phyloP scores from a whole-genome alignment of 1,140 invertebrate species.

The Panagrolaimus sp. region DNA sequence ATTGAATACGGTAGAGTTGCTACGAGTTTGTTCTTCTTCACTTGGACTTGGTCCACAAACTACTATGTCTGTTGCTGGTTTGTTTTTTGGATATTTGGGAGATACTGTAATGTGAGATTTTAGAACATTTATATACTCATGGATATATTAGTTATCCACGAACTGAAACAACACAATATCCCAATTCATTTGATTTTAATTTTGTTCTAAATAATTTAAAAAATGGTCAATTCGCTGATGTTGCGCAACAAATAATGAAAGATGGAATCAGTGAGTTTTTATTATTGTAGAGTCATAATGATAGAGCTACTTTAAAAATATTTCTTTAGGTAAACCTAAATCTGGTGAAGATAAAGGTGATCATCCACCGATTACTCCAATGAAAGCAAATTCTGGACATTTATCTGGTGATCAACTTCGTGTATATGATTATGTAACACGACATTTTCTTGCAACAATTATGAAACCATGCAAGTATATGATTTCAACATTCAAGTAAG shows the following conservation, averaged over 20 bases:
- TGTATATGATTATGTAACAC: constrained; percentile 90
- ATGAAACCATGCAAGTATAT: constrained; percentile 57
- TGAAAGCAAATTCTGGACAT: constrained; percentile 69
- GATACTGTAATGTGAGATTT: constrained; percentile 68
- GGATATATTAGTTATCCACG: constrained; percentile 77
- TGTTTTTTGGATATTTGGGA: constrained; percentile 72
- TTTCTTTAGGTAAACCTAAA: too few relatives aligned
- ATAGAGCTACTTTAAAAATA: too few relatives aligned
- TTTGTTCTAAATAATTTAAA: constrained; percentile 38
- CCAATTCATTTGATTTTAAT: constrained; percentile 82
- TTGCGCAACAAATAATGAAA: constrained; percentile 39
- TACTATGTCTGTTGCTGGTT: constrained; percentile 54
- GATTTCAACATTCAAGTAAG: constrained; percentile 45
- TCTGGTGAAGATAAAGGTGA: constrained; percentile 84
- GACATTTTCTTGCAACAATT: constrained; percentile 90
- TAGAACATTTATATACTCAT: not conserved
- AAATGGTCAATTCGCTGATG: constrained; percentile 34
- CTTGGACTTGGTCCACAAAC: constrained; percentile 70
- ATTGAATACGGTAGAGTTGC: constrained; percentile 76
- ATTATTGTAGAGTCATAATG: too few relatives aligned
- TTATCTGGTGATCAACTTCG: constrained; percentile 65
- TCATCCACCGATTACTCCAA: constrained; percentile 98
- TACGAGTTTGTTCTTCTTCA: constrained; percentile 84
- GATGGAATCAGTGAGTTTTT: constrained; percentile 39
- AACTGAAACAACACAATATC: constrained; percentile 92